A percentile compares a stretch with the other conserved stretches of the same genome.
phyloP scores from a whole-genome alignment of 2,888 invertebrate genomes.

The Sinohyriopsis cumingii region DNA sequence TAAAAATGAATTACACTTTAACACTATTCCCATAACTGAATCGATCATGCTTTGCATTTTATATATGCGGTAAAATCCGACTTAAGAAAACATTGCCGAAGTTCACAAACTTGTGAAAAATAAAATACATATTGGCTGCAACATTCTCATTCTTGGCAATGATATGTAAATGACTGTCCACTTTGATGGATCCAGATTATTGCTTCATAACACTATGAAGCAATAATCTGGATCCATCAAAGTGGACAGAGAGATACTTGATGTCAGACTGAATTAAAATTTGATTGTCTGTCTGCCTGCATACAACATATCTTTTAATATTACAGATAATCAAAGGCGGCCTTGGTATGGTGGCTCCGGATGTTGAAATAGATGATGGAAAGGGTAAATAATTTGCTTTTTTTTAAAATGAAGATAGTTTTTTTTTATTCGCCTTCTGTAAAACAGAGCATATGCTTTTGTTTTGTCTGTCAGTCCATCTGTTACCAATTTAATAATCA shows the following conservation, averaged over 20 bases:
- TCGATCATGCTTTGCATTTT: no score
- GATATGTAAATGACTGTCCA: background rate
- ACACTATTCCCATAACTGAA: no score
- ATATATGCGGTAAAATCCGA: no score
- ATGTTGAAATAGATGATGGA: slow-evolving; percentile 87
- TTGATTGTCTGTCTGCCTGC: background rate
- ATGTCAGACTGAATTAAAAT: background rate
- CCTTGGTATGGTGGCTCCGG: slow-evolving; percentile 95
- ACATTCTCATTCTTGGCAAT: no score
- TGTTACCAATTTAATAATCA: no score
- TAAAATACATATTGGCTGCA: no score
- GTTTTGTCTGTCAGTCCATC: background rate
- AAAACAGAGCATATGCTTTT: no score
- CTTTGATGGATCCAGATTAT: background rate
- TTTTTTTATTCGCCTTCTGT: background rate
- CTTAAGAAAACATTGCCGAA: no score
- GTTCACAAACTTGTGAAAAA: no score
- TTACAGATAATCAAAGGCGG: slow-evolving; percentile 82
- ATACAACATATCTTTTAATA: background rate
- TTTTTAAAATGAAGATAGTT: no score
- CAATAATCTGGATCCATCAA: background rate
- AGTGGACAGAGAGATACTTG: background rate
- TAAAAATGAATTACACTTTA: no score
- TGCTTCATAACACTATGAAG: background rate
- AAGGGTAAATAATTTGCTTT: slow-evolving; percentile 75